phyloP scores from a whole-genome alignment of 2,113 vertebrate species.

The Ciconia boyciana region DNA sequence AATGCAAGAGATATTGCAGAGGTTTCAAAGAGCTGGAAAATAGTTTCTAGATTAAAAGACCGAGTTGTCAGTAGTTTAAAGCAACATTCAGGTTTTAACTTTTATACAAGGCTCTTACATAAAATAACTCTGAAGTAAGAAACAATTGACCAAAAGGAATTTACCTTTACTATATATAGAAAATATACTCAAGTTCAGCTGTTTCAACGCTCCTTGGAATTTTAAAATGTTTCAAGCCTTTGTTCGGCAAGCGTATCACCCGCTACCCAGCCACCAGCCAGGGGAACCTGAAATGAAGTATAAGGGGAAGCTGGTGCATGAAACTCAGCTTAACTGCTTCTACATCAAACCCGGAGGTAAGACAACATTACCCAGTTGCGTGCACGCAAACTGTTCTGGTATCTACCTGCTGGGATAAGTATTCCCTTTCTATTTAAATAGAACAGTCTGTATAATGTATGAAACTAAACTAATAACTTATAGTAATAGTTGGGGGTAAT shows the following conservation, averaged over 20 bases:
- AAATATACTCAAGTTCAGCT: not conserved
- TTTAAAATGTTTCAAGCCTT: conserved; percentile 74
- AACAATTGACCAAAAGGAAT: not conserved
- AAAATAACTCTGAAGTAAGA: not conserved
- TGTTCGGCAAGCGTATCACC: conserved; percentile 74
- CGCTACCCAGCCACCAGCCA: conserved; percentile 76
- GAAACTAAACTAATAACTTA: not conserved
- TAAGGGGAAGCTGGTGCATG: conserved; percentile 86
- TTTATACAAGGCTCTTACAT: not conserved
- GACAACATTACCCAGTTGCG: not conserved
- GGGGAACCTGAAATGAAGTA: conserved; percentile 79
- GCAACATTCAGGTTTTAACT: not conserved
- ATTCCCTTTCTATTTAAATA: not conserved
- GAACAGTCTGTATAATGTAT: not conserved
- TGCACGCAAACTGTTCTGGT: not conserved
- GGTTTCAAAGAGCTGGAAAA: not conserved
- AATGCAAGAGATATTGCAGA: not conserved
- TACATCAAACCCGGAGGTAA: conserved; percentile 92
- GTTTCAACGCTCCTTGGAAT: not conserved
- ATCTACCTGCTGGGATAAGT: not conserved
- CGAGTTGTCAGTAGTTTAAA: not conserved
- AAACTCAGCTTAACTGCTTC: conserved; percentile 84
- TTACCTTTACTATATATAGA: not conserved
- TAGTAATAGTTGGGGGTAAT: not conserved
- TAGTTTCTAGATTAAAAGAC: not conserved